A percentile compares a stretch with the other conserved stretches of the same genome.
These are phyloP conservation scores for Nymphalis c-album DNA, from an alignment of 2,888 invertebrate genomes.

Conservation along the genomic window DNA sequence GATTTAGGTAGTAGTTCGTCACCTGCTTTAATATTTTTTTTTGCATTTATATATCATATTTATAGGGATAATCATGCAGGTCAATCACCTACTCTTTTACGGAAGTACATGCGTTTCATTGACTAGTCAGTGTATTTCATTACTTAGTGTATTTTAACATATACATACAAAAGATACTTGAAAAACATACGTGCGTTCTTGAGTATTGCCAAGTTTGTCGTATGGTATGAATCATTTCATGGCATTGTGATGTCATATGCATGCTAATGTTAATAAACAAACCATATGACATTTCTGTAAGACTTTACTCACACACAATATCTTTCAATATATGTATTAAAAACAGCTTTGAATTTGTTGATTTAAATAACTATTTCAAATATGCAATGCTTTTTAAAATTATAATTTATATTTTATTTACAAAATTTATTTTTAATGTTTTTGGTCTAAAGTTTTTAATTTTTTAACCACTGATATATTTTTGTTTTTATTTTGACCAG, in stretches of 20 bases:
- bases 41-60: constrained; percentile 33
- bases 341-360: too few species aligned
- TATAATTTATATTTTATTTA: neutral
- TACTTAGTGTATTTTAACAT: constrained; percentile 6
- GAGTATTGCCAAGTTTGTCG: constrained; percentile 41
- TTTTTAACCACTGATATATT: neutral
- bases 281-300: constrained; percentile 45
- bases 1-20: constrained; percentile 59
- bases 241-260: constrained; percentile 72
- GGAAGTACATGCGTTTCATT: constrained; percentile 22
- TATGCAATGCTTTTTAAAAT: neutral
- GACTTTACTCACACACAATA: constrained; percentile 5
- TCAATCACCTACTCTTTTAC: constrained; percentile 26
- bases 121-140: constrained; percentile 11
- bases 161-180: constrained; percentile 23
- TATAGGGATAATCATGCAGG: constrained; percentile 25
- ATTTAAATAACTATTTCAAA: neutral
- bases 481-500: neutral
- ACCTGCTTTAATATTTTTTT: constrained; percentile 43
- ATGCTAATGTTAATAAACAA: constrained; percentile 64
- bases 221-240: constrained; percentile 71
- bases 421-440: neutral
- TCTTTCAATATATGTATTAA: neutral
- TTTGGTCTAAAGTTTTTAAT: neutral
- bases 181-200: constrained; percentile 42